Evolutionary conservation across 2,888 invertebrate species (phyloP), one percentile per base, ranked within the genome.

Genomic region (Eucriotettix oculatus): DNA sequence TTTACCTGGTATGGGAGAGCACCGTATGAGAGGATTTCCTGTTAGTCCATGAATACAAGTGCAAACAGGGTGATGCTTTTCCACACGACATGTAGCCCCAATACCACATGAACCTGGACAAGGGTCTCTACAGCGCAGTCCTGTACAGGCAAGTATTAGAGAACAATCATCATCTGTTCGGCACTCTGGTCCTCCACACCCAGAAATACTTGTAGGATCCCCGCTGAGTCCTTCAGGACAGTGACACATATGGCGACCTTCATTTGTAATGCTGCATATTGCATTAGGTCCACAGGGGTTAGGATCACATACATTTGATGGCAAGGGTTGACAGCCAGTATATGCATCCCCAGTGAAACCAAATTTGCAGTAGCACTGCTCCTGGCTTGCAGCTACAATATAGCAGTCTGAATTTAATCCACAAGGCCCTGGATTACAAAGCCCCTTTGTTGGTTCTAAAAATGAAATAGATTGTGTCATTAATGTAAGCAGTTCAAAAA

Each of bases 321-420:
- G 84, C 71, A 84, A 81, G 57, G 80, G 77, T 66, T 80, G 78
- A 69, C 90, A 91, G n/a, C 83, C 85, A 42, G 81, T 78, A 67
- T 89, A 88, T 9, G 91, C 85, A 75, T 92, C 87, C 16, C 91
- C 92, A 54, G 78, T 78, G 71, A 78, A 89, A 41, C 87, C 88
- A 56, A 78, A 71, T 70, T 81, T 83, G 68, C 92, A 93, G 72
- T 84, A 90, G 71, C 92, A 92, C 72, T 87, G 84, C 72, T 93
- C 91, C 68, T 83, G 83, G 68, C 88, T 88, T 61, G 85, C 84
- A 56, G 85, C 80, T 14, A 69, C 68, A 9, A 90, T 86, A 69
- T 90, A 90, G 70, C 91, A 92, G 69, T 90, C 89, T 11, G 90
- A 84, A 71, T 91, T 88, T 16, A 76, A 73, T 41, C 90, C 90